Conservation (phyloP, 2,888 invertebrate species). For the Orchestes rusci region DNA sequence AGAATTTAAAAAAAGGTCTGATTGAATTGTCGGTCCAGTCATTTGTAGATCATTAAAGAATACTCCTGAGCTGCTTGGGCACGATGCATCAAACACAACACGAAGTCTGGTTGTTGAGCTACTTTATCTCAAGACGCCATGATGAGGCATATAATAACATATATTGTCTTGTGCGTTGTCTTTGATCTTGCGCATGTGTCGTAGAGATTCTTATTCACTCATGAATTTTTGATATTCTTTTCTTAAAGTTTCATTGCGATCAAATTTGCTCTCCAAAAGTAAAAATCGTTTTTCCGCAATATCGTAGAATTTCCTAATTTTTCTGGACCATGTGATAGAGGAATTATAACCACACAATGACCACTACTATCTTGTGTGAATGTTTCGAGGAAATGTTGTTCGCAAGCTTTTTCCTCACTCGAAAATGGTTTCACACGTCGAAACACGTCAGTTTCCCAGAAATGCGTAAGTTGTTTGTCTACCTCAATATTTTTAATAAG, state of each 20-base stretch:
- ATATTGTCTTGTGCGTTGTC: too few species aligned
- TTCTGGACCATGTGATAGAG: slow-evolving; percentile 15
- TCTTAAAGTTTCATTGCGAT: slow-evolving; percentile 5
- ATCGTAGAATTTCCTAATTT: slow-evolving; percentile 7
- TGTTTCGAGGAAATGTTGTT: slow-evolving; percentile 1
- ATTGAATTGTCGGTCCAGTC: too few species aligned
- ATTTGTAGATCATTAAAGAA: too few species aligned
- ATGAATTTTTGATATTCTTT: slow-evolving; percentile 8
- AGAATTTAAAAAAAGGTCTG: not conserved
- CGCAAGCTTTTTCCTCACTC: too few species aligned
- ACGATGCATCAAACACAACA: too few species aligned
- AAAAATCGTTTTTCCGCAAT: slow-evolving; percentile 1
- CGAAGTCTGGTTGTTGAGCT: too few species aligned
- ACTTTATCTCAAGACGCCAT: too few species aligned
- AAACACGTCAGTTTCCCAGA: slow-evolving; percentile 8
- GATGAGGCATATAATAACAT: too few species aligned
- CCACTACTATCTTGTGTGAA: slow-evolving; percentile 8
- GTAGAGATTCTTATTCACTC: slow-evolving; percentile 6
- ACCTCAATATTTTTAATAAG: too few species aligned
- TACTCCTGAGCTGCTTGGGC: too few species aligned
- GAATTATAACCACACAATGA: slow-evolving; percentile 14
- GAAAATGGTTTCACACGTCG: not conserved
- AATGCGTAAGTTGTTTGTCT: too few species aligned
- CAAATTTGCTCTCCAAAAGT: slow-evolving; percentile 12
- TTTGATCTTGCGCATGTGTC: slow-evolving; percentile 16